Conservation (phyloP, 1,140 invertebrate species). For the Harpegnathos saltator region DNA sequence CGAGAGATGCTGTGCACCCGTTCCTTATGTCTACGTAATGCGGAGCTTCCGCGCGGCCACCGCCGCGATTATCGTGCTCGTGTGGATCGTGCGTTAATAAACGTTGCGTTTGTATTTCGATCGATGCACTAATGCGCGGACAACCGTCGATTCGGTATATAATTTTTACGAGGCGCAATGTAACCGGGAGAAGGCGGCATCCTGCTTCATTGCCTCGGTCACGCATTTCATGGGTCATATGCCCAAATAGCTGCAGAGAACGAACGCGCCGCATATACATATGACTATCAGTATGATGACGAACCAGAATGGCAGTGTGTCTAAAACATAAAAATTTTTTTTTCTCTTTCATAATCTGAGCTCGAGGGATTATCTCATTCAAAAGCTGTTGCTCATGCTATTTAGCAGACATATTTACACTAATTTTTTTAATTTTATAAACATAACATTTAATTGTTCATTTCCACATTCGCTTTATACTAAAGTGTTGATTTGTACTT, state of each 20-base stretch:
- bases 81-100: constrained; percentile 18
- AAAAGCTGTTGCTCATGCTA: no score
- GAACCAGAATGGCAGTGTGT: constrained; percentile 91
- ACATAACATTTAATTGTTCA: background rate
- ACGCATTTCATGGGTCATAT: constrained; percentile 87
- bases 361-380: no score
- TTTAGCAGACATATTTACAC: no score
- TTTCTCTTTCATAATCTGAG: no score
- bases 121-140: background rate
- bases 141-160: constrained; percentile 2
- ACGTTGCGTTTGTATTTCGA: background rate
- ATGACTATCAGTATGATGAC: constrained; percentile 90
- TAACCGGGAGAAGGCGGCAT: constrained; percentile 40
- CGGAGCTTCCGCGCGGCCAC: background rate
- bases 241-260: constrained; percentile 92
- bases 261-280: constrained; percentile 91
- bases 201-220: background rate
- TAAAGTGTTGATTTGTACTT: no score
- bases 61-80: background rate
- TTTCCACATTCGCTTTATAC: no score
- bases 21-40: constrained; percentile 9
- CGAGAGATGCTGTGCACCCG: background rate
- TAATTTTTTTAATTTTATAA: no score
- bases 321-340: constrained; percentile 85
- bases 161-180: constrained; percentile 5